Percentiles rank a stretch among this genome's conserved stretches.
phyloP scores from a whole-genome alignment of 1,140 invertebrate genomes.

The Atopsyche davidsoni region DNA sequence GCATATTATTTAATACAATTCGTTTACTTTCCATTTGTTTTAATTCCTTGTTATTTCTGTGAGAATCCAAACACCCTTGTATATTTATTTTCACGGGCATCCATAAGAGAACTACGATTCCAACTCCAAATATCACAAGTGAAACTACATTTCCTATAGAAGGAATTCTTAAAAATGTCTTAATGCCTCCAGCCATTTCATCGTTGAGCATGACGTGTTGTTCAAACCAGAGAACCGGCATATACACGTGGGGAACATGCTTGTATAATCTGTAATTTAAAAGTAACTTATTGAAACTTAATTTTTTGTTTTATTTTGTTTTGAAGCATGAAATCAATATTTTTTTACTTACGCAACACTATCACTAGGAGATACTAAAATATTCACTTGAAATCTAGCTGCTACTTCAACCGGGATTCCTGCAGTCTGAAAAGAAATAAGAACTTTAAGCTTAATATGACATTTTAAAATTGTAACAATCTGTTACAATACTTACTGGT shows the following conservation, averaged over 20 bases:
- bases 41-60: constrained; percentile 2
- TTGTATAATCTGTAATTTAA: constrained; percentile 59
- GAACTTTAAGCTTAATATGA: constrained; percentile 2
- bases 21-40: constrained; percentile 13
- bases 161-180: constrained; percentile 16
- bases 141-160: constrained; percentile 22
- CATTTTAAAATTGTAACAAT: background rate
- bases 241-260: constrained; percentile 60
- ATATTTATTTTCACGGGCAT: constrained; percentile 25
- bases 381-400: constrained; percentile 70
- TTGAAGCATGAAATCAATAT: constrained; percentile 7
- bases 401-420: constrained; percentile 70
- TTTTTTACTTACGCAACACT: constrained; percentile 55
- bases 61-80: constrained; percentile 10
- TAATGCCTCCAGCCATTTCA: constrained; percentile 16
- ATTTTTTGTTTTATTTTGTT: too few species aligned
- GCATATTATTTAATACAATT: constrained; percentile 23
- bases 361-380: constrained; percentile 60
- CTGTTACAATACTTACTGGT: constrained; percentile 45
- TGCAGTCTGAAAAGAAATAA: constrained; percentile 50
- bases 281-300: too few species aligned
- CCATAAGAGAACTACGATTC: constrained; percentile 24
- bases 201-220: constrained; percentile 57
- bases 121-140: constrained; percentile 23
- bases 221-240: constrained; percentile 75